phyloP scores from a whole-genome alignment of 2,113 vertebrate genomes.

The Eublepharis macularius region DNA sequence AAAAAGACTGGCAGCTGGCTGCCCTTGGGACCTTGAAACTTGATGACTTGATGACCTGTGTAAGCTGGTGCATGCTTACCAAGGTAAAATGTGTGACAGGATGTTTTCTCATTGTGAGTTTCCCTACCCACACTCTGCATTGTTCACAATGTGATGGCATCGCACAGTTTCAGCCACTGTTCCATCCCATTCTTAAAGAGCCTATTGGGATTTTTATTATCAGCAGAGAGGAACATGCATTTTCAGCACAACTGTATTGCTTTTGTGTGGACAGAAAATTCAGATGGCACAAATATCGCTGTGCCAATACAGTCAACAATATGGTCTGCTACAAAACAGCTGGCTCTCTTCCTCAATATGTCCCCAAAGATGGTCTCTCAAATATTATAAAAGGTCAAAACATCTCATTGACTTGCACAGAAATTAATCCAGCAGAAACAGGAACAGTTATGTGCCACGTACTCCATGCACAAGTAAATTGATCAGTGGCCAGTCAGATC shows the following conservation, averaged over 20 bases:
- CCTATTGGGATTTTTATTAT: not conserved
- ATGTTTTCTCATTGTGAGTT: not conserved
- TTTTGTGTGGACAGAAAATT: not conserved
- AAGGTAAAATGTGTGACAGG: too few species aligned
- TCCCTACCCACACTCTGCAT: not conserved
- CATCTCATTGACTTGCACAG: not conserved
- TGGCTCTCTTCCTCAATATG: not conserved
- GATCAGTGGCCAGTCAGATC: not conserved
- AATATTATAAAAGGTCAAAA: not conserved
- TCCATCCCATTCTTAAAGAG: not conserved
- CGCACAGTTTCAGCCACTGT: too few species aligned
- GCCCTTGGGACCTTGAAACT: too few species aligned
- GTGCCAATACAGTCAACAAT: not conserved
- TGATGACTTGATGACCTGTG: too few species aligned
- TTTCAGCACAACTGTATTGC: not conserved
- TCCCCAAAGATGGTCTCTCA: not conserved
- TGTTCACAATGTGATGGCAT: not conserved
- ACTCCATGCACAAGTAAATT: not conserved
- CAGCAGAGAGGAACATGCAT: not conserved
- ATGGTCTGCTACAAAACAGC: not conserved
- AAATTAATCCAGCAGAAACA: not conserved
- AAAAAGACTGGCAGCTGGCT: too few species aligned
- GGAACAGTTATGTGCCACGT: not conserved
- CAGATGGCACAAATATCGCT: not conserved
- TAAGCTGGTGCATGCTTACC: too few species aligned